phyloP scores from a whole-genome alignment of 2,113 vertebrate genomes.

The Tapirus terrestris region DNA sequence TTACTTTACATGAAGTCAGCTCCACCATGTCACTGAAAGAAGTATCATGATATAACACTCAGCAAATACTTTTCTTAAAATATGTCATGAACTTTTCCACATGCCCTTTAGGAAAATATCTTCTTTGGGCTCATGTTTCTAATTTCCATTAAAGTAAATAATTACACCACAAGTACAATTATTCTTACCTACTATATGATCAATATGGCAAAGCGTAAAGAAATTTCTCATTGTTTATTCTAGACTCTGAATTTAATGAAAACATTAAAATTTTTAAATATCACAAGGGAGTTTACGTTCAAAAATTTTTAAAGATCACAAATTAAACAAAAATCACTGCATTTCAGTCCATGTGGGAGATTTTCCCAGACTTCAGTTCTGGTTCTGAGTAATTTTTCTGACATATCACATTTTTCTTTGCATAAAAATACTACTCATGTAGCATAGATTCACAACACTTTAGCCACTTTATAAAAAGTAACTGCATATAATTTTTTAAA shows the following conservation, averaged over 20 bases:
- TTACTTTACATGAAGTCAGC: not conserved
- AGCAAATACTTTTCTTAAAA: not conserved
- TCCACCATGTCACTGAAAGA: not conserved
- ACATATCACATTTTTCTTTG: not conserved
- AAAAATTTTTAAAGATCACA: not conserved
- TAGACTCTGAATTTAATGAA: not conserved
- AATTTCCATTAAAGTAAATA: slow-evolving; percentile 36
- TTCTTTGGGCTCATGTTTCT: not conserved
- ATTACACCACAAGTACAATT: not conserved
- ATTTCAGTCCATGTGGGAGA: not conserved
- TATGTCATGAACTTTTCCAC: not conserved
- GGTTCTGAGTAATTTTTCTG: not conserved
- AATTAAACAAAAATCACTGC: not conserved
- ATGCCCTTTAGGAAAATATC: not conserved
- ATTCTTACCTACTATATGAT: not conserved
- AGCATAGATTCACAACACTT: not conserved
- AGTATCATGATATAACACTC: not conserved
- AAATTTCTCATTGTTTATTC: not conserved
- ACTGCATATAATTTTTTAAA: not conserved
- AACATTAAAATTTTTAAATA: not conserved
- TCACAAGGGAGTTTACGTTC: not conserved
- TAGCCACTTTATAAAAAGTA: not conserved
- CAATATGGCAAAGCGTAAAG: not conserved
- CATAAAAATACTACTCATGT: not conserved
- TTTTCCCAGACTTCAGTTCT: not conserved